phyloP scores from a whole-genome alignment of 1,140 invertebrate species.

The Holcopasites calliopsidis region DNA sequence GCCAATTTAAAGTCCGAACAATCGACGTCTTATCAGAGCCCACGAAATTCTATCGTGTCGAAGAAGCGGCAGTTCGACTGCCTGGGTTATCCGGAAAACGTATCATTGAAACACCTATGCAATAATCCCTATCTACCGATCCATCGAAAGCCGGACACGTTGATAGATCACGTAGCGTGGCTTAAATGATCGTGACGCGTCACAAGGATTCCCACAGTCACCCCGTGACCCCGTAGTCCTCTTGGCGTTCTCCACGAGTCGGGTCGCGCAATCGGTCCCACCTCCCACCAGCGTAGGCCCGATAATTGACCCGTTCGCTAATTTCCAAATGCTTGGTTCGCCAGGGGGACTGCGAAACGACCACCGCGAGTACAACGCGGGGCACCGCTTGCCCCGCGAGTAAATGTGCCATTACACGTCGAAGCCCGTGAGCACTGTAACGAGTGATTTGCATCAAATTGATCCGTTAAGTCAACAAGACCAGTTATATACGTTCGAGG shows the following conservation, averaged over 20 bases:
- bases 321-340: constrained; percentile 57
- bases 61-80: too few species aligned
- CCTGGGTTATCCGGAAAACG: too few species aligned
- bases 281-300: neutral
- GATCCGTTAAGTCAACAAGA: constrained; percentile 76
- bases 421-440: constrained; percentile 18
- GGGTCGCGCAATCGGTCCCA: constrained; percentile 46
- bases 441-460: constrained; percentile 79
- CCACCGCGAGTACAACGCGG: constrained; percentile 22
- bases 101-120: neutral
- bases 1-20: too few species aligned
- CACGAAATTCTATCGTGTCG: too few species aligned
- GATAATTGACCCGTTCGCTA: constrained; percentile 61
- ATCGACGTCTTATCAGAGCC: too few species aligned
- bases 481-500: constrained; percentile 56
- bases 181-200: constrained; percentile 46
- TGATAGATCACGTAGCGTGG: constrained; percentile 27
- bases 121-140: neutral
- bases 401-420: constrained; percentile 50
- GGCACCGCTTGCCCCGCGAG: neutral
- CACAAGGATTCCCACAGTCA: constrained; percentile 57
- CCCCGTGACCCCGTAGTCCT: constrained; percentile 45
- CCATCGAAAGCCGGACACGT: too few species aligned
- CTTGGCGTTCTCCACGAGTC: neutral
- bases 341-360: neutral